A percentile compares a stretch with the other conserved stretches of the same genome.
Evolutionary conservation across 1,140 invertebrate genomes (phyloP).

Genomic region (Diorhabda elongata): DNA sequence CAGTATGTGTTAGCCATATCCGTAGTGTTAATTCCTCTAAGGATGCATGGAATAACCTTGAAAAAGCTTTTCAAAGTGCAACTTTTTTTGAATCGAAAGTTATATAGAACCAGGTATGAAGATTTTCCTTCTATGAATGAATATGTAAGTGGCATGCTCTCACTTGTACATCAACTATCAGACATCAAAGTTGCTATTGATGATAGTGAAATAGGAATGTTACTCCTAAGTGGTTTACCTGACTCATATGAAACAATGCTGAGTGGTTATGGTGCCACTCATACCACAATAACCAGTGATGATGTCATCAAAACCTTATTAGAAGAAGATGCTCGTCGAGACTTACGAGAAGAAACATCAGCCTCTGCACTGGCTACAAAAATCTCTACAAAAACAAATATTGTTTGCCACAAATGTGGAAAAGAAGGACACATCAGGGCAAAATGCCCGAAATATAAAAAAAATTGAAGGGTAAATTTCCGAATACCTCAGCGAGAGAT

Average conservation of each 20-base stretch:
- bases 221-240: not conserved
- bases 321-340: slow-evolving; percentile 1
- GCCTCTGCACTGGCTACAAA: too few relatives aligned
- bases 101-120: too few relatives aligned
- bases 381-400: not conserved
- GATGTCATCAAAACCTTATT: not conserved
- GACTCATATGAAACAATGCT: not conserved
- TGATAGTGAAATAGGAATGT: too few relatives aligned
- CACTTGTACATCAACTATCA: too few relatives aligned
- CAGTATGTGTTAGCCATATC: too few relatives aligned
- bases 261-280: not conserved
- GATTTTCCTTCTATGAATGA: too few relatives aligned
- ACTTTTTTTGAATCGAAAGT: too few relatives aligned
- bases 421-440: slow-evolving; percentile 17
- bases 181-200: too few relatives aligned
- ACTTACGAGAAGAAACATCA: not conserved
- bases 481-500: not conserved
- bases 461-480: not conserved
- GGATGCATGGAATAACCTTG: too few relatives aligned
- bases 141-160: too few relatives aligned
- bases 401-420: slow-evolving; percentile 20
- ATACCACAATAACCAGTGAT: not conserved
- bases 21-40: too few relatives aligned
- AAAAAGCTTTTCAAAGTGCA: too few relatives aligned
- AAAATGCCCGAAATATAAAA: slow-evolving; percentile 7